A percentile compares a stretch with the other conserved stretches of the same genome.
phyloP scores from a whole-genome alignment of 1,140 invertebrate genomes.

The Rhizoglyphus robini region DNA sequence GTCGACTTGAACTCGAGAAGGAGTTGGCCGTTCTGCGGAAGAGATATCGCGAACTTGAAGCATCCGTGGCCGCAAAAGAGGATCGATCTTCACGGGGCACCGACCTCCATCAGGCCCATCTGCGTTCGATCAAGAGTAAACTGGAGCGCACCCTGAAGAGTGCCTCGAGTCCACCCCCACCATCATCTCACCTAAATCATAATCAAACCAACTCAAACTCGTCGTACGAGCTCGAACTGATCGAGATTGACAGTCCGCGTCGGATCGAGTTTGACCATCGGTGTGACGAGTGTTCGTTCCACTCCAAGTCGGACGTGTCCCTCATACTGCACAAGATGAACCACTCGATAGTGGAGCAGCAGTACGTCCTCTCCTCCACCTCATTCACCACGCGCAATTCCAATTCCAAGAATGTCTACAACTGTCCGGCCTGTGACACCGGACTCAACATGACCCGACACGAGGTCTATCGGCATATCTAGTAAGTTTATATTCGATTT shows the following conservation, averaged over 20 bases:
- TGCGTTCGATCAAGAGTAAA: background rate
- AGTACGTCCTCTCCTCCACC: constrained; percentile 11
- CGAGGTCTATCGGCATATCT: constrained; percentile 19
- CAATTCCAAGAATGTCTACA: constrained; percentile 15
- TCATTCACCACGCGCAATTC: constrained; percentile 11
- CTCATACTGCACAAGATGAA: constrained; percentile 19
- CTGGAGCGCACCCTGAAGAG: background rate
- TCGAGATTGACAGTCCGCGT: background rate
- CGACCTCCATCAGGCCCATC: background rate
- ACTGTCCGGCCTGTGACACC: constrained; percentile 16
- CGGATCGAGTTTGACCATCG: background rate
- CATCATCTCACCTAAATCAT: background rate
- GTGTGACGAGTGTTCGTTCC: constrained; percentile 16
- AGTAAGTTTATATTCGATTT: background rate
- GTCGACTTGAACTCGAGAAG: background rate
- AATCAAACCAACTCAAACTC: background rate
- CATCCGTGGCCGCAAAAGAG: background rate
- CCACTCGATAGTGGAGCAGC: constrained; percentile 8
- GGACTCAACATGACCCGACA: background rate
- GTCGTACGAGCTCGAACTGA: background rate
- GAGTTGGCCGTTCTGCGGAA: background rate
- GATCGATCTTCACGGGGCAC: no score
- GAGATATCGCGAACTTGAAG: background rate
- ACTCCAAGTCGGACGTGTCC: constrained; percentile 17
- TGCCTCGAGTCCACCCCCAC: background rate